Conservation (phyloP, 2,113 vertebrate genomes). For the Saguinus midas region DNA sequence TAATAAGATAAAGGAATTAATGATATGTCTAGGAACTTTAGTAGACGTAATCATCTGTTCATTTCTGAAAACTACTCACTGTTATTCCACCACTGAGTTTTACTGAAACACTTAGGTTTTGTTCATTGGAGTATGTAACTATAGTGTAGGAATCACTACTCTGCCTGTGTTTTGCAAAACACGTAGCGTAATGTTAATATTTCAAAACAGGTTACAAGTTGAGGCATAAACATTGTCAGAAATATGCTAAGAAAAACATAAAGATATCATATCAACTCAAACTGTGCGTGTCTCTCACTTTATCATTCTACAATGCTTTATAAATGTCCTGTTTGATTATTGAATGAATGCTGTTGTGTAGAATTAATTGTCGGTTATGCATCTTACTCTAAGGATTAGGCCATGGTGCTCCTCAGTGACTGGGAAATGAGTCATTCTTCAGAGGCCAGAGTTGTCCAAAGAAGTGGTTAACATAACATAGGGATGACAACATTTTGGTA, state of each 20-base stretch:
- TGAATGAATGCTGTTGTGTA: background rate
- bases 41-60: background rate
- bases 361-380: background rate
- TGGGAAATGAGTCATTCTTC: background rate
- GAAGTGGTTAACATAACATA: rapidly evolving
- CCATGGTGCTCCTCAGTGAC: rapidly evolving
- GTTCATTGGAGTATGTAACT: background rate
- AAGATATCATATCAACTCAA: background rate
- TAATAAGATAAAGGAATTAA: background rate
- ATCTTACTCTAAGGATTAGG: background rate
- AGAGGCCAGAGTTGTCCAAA: background rate
- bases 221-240: background rate
- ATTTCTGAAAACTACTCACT: background rate
- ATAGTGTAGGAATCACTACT: background rate
- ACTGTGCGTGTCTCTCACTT: background rate
- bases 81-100: background rate
- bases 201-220: background rate
- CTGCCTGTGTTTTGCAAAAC: background rate
- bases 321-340: background rate
- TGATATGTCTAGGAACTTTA: background rate
- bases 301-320: background rate
- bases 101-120: background rate
- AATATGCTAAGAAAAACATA: background rate
- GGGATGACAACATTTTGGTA: rapidly evolving
- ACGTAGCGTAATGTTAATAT: background rate